These are phyloP conservation scores for Drosophila bunnanda DNA, from an alignment of 2,888 invertebrate genomes.

Conservation along the genomic window DNA sequence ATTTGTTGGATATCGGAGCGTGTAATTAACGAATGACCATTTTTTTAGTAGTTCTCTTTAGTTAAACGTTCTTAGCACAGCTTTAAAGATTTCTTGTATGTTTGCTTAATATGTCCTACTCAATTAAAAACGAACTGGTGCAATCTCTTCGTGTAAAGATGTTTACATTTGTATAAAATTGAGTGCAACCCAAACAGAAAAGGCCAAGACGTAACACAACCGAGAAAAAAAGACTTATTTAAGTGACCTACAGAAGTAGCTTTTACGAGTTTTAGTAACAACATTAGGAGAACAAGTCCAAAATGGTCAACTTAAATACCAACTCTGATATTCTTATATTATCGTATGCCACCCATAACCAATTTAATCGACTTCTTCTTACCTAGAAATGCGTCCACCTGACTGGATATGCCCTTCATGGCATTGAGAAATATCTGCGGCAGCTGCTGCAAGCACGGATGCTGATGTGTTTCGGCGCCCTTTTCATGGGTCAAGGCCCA, in stretches of 20 bases:
- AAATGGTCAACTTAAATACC: not conserved
- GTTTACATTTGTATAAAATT: no score
- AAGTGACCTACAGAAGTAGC: no score
- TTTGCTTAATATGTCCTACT: no score
- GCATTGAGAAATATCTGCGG: conserved; percentile 97
- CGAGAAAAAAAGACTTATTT: no score
- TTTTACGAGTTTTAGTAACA: not conserved
- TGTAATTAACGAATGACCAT: not conserved
- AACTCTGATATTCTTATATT: not conserved
- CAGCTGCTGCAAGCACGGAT: conserved; percentile 92
- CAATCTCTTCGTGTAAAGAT: no score
- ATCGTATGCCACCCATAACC: not conserved
- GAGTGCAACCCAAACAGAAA: no score
- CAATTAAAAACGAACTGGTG: no score
- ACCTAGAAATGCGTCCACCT: conserved; percentile 98
- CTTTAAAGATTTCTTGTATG: not conserved
- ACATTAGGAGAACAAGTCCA: not conserved
- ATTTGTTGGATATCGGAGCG: not conserved
- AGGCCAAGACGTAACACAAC: no score
- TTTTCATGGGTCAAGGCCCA: conserved; percentile 92
- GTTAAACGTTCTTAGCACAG: not conserved
- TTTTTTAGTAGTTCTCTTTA: not conserved
- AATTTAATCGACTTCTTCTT: conserved; percentile 62
- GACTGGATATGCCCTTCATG: conserved; percentile 95
- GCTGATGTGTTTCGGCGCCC: conserved; percentile 93